Conservation (phyloP, 2,113 vertebrate species). For the Rhegmatorhina hoffmannsi region DNA sequence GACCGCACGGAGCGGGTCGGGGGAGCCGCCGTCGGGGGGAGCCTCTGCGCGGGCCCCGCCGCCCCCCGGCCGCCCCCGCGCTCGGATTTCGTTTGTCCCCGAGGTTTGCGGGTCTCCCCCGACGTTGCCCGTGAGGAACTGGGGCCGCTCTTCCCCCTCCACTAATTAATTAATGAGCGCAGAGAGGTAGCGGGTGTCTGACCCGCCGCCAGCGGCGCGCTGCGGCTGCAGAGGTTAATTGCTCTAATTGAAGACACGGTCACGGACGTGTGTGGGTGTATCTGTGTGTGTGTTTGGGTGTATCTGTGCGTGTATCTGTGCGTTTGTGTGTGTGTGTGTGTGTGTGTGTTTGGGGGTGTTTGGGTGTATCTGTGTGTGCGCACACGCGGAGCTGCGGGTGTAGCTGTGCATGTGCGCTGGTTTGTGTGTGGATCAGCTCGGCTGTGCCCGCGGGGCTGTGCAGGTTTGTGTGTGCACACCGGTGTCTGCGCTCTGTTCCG, state of each 20-base stretch:
- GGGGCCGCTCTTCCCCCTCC: not conserved
- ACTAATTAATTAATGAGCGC: not conserved
- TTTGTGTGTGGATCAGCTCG: accelerated
- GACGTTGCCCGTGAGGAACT: not conserved
- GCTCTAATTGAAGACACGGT: not conserved
- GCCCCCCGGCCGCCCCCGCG: accelerated
- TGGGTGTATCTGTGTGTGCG: no score
- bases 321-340: no score
- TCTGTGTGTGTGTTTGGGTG: no score
- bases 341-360: no score
- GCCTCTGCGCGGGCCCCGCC: accelerated
- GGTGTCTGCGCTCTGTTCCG: accelerated
- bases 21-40: not conserved
- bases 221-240: not conserved
- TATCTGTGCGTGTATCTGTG: no score
- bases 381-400: no score
- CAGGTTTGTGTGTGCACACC: accelerated
- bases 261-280: accelerated
- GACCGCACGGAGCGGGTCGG: not conserved
- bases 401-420: not conserved
- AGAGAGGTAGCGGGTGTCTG: not conserved
- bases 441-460: accelerated
- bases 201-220: not conserved
- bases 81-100: not conserved
- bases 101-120: not conserved